Base-by-base conservation (phyloP, 1,140 invertebrate species). In the Laupala kohalensis region DNA sequence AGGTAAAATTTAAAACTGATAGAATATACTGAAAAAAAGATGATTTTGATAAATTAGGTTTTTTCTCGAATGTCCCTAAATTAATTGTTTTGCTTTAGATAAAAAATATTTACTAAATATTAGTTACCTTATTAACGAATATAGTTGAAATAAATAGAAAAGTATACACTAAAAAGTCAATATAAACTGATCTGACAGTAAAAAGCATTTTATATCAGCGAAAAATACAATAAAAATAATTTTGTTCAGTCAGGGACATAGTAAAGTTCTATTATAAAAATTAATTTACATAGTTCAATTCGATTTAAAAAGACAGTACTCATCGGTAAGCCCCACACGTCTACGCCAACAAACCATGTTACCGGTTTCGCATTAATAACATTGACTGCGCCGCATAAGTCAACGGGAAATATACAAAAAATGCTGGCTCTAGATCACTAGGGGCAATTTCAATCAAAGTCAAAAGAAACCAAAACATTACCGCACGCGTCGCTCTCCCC, bases 1-100 rank as follows among this genome's bases (percentile, higher is more conserved):
- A 82, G 19, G 79, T 81, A 75, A 82, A 83, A 62, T 78, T 78
- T 28, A 83, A 75, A 63, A 78, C 79, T 28, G 81, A 80, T 37
- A 83, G 75, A 9, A 83, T 80, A 78, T 81, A 83, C 80, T 83
- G 76, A 67, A 75, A 75, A 69, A 75, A 73, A 19, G 66, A 37
- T 2, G 25, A 73, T 13, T 9, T n/a, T 69, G 24, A 28, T 19
- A 68, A 15, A 68, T 68, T 4, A 4, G 27, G 19, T 28, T 68
- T 68, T 28, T 23, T 12, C 37, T 53, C 19, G 1, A 9, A 66
- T 66, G 5, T 66, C 12, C 12, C 23, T 3, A 9, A 66, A 6
- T 26, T 66, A 6, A 4, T 13, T 27, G 24, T 25, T 27, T 25
- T 13, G 23, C 26, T 13, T 66, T 66, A 25, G 26, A 2, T 66